Conservation (phyloP, 2,113 vertebrate genomes). For the Merops nubicus region DNA sequence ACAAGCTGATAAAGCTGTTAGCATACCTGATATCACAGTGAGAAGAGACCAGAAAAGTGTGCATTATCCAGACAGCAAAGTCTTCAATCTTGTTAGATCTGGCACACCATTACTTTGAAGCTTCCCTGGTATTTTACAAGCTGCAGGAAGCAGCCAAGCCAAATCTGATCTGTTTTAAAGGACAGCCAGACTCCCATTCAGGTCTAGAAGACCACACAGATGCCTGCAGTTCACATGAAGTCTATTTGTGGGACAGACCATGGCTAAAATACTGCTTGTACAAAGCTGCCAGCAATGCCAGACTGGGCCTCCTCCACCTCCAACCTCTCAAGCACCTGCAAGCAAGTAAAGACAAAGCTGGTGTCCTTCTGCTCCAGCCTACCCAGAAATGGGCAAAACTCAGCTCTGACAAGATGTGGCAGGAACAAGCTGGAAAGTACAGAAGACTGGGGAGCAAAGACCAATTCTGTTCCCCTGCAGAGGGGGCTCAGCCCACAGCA, state of each 20-base stretch:
- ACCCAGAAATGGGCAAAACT: background rate
- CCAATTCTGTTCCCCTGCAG: background rate
- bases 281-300: background rate
- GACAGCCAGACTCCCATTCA: background rate
- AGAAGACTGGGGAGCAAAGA: background rate
- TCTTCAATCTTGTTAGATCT: background rate
- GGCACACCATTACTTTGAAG: background rate
- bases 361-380: background rate
- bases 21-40: background rate
- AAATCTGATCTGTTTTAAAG: background rate
- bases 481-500: background rate
- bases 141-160: background rate
- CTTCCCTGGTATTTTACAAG: background rate
- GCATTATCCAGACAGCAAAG: background rate
- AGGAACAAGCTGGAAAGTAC: background rate
- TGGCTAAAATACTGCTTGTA: background rate
- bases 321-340: background rate
- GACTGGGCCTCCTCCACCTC: background rate
- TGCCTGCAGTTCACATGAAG: background rate
- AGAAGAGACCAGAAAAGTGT: background rate
- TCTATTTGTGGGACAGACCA: background rate
- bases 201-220: background rate
- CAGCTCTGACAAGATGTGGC: background rate
- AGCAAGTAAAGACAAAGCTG: background rate
- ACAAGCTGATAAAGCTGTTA: accelerated